phyloP scores from a whole-genome alignment of 2,113 vertebrate species.

The Takifugu flavidus region DNA sequence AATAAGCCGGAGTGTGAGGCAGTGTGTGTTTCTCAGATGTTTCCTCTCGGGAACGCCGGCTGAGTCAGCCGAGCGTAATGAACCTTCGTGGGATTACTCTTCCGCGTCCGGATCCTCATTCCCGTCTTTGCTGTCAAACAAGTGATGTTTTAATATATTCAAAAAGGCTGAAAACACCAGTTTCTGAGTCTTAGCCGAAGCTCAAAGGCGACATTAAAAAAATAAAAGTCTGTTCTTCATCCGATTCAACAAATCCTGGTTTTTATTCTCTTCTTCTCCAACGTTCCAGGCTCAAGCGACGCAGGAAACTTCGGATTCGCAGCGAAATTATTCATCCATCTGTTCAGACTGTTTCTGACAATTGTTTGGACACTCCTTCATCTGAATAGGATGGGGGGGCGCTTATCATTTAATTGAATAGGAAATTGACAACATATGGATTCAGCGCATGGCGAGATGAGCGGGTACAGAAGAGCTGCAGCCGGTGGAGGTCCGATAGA shows the following conservation, averaged over 20 bases:
- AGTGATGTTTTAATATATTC: constrained; percentile 48
- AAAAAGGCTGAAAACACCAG: constrained; percentile 29
- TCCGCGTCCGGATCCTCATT: constrained; percentile 32
- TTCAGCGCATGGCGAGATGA: constrained; percentile 50
- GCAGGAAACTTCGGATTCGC: not conserved
- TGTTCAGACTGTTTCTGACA: constrained; percentile 32
- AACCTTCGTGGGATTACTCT: constrained; percentile 60
- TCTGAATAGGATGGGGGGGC: constrained; percentile 35
- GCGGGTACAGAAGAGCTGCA: constrained; percentile 26
- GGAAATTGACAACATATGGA: constrained; percentile 58
- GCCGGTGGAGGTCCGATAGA: constrained; percentile 35
- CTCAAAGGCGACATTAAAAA: constrained; percentile 23
- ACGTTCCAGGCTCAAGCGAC: too few relatives aligned
- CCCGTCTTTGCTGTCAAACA: constrained; percentile 40
- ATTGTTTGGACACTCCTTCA: constrained; percentile 38
- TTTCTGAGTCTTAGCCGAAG: constrained; percentile 26
- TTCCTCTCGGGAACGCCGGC: constrained; percentile 39
- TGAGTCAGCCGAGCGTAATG: constrained; percentile 51
- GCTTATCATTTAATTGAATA: constrained; percentile 77
- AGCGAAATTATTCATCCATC: not conserved
- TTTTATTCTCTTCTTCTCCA: too few relatives aligned
- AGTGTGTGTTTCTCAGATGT: constrained; percentile 11
- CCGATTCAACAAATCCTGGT: too few relatives aligned
- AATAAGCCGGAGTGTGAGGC: too few relatives aligned
- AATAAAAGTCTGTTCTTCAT: not conserved